phyloP scores from a whole-genome alignment of 1,140 invertebrate species.

The Thaumetopoea pityocampa region DNA sequence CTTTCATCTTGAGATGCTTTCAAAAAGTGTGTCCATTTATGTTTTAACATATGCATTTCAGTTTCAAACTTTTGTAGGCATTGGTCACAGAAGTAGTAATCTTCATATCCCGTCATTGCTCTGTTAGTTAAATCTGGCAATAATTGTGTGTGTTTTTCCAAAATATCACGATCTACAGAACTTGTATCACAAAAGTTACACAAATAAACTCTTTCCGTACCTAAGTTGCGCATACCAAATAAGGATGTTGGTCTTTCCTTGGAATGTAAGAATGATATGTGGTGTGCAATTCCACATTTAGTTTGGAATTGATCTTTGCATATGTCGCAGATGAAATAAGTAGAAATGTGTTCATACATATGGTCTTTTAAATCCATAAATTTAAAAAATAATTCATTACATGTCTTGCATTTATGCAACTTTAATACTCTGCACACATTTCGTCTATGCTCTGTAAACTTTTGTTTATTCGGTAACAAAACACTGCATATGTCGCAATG shows the following conservation, averaged over 20 bases:
- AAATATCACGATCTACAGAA: slow-evolving; percentile 30
- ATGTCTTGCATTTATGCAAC: slow-evolving; percentile 44
- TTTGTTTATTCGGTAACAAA: slow-evolving; percentile 33
- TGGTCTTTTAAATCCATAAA: slow-evolving; percentile 60
- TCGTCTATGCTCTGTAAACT: slow-evolving; percentile 39
- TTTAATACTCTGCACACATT: slow-evolving; percentile 37
- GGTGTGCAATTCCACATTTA: slow-evolving; percentile 48
- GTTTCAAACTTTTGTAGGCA: slow-evolving; percentile 47
- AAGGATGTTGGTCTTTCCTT: slow-evolving; percentile 27
- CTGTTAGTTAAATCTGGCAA: slow-evolving; percentile 45
- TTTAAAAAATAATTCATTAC: slow-evolving; percentile 36
- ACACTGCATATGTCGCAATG: slow-evolving; percentile 51
- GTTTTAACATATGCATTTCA: slow-evolving; percentile 48
- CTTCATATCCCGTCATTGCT: slow-evolving; percentile 44
- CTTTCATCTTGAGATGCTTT: slow-evolving; percentile 37
- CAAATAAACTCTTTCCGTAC: slow-evolving; percentile 34
- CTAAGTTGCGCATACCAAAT: slow-evolving; percentile 28
- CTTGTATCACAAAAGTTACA: slow-evolving; percentile 57
- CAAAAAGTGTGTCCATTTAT: slow-evolving; percentile 57
- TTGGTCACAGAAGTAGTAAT: slow-evolving; percentile 56
- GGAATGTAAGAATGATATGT: slow-evolving; percentile 49
- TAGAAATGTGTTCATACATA: slow-evolving; percentile 44
- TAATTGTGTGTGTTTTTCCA: slow-evolving; percentile 36
- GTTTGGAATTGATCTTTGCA: slow-evolving; percentile 54
- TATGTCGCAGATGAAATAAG: slow-evolving; percentile 47